Evolutionary conservation across 2,888 invertebrate species (phyloP).

Genomic region (Conistra vaccinii): DNA sequence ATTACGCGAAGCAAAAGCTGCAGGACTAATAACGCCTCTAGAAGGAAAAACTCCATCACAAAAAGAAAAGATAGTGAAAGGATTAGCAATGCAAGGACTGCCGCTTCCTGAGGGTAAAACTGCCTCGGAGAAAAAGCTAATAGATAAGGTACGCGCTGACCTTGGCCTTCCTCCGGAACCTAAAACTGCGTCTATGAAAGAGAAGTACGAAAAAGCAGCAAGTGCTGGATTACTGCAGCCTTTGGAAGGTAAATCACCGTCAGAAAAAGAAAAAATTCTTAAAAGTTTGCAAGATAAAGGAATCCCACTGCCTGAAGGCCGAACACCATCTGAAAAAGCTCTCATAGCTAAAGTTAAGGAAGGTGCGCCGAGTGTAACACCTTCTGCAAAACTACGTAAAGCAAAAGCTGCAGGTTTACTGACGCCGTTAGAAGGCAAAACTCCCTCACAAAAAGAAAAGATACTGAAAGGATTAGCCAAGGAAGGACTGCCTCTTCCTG

Average conservation of each 20-base stretch:
- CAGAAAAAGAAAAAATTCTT: neutral
- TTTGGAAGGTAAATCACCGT: neutral
- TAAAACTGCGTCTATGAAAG: neutral
- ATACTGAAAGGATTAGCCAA: neutral
- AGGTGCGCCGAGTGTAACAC: fast-evolving
- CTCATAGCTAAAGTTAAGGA: neutral
- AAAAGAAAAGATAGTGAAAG: constrained; percentile 45
- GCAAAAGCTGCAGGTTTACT: neutral
- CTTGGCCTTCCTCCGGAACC: neutral
- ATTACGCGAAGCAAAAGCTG: neutral
- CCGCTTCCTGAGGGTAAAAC: constrained; percentile 49
- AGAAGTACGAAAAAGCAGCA: neutral
- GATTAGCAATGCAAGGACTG: constrained; percentile 44
- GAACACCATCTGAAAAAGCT: neutral
- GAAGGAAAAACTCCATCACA: constrained; percentile 39
- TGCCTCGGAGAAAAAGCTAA: constrained; percentile 39
- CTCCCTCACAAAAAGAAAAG: neutral
- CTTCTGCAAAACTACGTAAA: neutral
- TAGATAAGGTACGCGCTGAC: neutral
- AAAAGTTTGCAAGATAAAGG: neutral
- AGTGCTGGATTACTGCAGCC: neutral
- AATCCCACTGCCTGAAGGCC: neutral
- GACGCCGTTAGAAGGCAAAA: neutral
- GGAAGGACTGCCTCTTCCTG: neutral
- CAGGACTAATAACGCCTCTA: constrained; percentile 36